Base-by-base conservation (phyloP, 2,888 invertebrate species). In the Trissolcus brochymenae region DNA sequence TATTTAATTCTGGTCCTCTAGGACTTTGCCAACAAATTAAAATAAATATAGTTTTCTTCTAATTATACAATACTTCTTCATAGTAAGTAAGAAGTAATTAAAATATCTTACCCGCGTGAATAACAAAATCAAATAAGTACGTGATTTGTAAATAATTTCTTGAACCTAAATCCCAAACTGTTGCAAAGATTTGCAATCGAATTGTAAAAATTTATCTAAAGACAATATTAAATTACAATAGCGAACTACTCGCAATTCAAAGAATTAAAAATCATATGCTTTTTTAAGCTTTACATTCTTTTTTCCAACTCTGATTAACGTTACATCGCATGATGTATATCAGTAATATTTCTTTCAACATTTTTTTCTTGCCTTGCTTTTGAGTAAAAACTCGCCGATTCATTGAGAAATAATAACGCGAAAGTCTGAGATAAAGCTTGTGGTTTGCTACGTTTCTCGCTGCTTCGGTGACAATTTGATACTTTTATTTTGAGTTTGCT, bases 371-470 rank as follows among this genome's bases (percentile, higher is more conserved):
- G 78, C 25, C 75, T 78, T 72, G 75, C 75, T 57, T 78, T 74
- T 78, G 78, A 74, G 78, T 78, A 71, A 78, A 65, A 78, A 65
- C 61, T 60, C 56, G 73, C 21, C 40, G 40, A 70, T 65, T 62
- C 40, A 57, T 49, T 9, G 74, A 67, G 54, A 61, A 68, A 64
- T 62, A 64, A 68, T 50, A 70, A 76, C 46, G 50, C 60, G 54
- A 70, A 61, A 56, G 56, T 70, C 21, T 65, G 66, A 65, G 66
- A 76, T 54, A 66, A 75, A 75, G 72, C 60, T 57, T 71, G 64
- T 55, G 57, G 43, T 61, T 78, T 65, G 46, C 62, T 71, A 71
- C 50, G 17, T 54, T 73, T 43, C 25, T 35, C 50, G 68, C 17
- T 60, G 56, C 54, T 78, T 77, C 73, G 53, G 65, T 70, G 57